Conservation (phyloP, 53 echinoderm and acorn worm genomes). For the Stichopus horrens region DNA sequence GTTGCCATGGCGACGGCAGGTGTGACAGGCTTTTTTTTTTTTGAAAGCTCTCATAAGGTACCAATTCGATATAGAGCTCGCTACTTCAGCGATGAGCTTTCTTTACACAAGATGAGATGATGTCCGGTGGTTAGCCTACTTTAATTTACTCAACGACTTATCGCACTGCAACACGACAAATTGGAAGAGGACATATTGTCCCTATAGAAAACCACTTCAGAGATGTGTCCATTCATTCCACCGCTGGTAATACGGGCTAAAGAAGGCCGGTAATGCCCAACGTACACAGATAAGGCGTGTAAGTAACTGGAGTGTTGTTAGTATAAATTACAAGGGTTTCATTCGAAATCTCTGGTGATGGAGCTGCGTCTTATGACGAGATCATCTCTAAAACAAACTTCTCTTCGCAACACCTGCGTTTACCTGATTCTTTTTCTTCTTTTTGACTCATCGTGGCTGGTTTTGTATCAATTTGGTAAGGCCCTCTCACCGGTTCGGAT, state of each 20-base stretch:
- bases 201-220: background rate
- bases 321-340: slow-evolving; percentile 27
- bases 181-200: background rate
- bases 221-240: no score
- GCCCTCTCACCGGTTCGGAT: no score
- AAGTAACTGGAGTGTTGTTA: slow-evolving; percentile 26
- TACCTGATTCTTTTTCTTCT: background rate
- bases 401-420: background rate
- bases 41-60: background rate
- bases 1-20: background rate
- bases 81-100: background rate
- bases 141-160: background rate
- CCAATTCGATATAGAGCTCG: background rate
- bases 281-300: background rate
- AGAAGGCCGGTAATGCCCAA: background rate
- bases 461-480: no score
- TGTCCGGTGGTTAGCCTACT: background rate
- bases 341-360: background rate
- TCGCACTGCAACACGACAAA: background rate
- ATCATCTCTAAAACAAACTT: background rate
- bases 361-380: background rate
- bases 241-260: no score
- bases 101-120: background rate
- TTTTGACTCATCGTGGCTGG: no score
- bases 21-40: background rate